Conservation (phyloP, 2,113 vertebrate species). For the Tamias sibiricus region DNA sequence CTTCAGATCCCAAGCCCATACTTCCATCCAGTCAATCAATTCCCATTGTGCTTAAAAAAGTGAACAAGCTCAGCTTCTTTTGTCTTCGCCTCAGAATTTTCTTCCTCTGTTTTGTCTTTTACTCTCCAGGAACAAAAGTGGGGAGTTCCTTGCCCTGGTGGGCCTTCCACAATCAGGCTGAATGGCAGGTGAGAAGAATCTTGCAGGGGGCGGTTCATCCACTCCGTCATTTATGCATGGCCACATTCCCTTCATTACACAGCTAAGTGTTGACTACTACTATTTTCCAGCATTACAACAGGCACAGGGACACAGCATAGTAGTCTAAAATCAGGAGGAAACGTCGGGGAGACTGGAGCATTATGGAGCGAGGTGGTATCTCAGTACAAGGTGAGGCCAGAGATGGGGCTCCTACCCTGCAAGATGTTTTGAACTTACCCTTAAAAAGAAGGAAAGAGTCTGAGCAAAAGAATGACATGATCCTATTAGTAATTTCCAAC, state of each 20-base stretch:
- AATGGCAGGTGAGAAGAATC: neutral
- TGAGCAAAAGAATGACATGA: neutral
- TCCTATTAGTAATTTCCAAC: neutral
- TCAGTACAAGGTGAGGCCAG: neutral
- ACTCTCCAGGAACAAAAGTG: neutral
- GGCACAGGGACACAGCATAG: neutral
- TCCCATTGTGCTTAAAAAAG: neutral
- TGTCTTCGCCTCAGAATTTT: neutral
- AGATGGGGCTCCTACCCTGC: neutral
- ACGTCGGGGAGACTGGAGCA: neutral
- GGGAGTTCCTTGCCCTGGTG: neutral
- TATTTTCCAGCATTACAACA: neutral
- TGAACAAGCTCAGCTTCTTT: neutral
- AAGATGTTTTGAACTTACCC: neutral
- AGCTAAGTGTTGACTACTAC: neutral
- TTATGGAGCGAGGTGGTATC: neutral
- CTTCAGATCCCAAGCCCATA: neutral
- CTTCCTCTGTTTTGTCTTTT: neutral
- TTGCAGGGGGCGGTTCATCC: too few species aligned
- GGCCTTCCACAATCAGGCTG: neutral
- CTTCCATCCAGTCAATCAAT: neutral
- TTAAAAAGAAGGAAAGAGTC: neutral
- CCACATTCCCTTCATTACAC: neutral
- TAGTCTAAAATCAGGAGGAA: neutral
- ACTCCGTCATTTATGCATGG: neutral